phyloP scores from a whole-genome alignment of 1,140 invertebrate species.

The Eurosta solidaginis region DNA sequence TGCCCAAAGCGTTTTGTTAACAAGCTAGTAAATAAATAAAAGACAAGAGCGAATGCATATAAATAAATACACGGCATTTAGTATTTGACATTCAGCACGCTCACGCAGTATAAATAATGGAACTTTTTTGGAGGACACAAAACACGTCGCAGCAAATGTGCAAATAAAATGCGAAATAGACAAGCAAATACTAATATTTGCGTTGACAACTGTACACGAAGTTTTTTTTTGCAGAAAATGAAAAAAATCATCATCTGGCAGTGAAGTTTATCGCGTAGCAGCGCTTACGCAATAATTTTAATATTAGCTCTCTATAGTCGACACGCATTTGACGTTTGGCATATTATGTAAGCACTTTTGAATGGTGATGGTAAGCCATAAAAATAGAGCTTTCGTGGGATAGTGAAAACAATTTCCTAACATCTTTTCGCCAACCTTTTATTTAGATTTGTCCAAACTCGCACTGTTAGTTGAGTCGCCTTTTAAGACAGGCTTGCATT shows the following conservation, averaged over 20 bases:
- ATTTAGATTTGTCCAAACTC: no score
- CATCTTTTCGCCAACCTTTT: no score
- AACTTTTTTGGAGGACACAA: background rate
- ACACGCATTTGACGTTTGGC: background rate
- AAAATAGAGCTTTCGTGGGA: background rate
- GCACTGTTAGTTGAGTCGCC: no score
- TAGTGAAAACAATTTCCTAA: no score
- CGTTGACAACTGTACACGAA: background rate
- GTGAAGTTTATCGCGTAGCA: background rate
- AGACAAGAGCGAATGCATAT: background rate
- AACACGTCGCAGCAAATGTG: conserved; percentile 1
- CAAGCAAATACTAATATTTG: background rate
- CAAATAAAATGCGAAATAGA: background rate
- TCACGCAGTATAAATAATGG: background rate
- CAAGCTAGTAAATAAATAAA: background rate
- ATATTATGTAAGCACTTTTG: background rate
- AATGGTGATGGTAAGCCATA: background rate
- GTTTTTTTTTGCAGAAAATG: background rate
- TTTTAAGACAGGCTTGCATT: no score
- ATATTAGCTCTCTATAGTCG: background rate
- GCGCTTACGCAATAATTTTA: background rate
- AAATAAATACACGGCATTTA: no score
- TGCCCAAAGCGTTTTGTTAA: background rate
- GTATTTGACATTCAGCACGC: background rate
- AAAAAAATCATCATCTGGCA: background rate